phyloP scores from a whole-genome alignment of 2,888 invertebrate genomes.

The Brenthis ino region DNA sequence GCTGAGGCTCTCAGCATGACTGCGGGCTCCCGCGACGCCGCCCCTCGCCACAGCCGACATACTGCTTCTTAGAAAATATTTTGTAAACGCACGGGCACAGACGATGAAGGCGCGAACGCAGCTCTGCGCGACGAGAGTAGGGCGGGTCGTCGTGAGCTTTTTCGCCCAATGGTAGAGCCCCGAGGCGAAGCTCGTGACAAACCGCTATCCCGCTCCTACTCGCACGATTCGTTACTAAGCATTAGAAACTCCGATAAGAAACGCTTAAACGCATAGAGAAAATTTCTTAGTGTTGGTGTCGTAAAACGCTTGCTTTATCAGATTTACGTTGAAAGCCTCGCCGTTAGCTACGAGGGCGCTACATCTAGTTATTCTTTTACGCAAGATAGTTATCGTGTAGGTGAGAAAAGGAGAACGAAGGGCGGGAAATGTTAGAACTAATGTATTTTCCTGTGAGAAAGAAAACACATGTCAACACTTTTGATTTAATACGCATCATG shows the following conservation, averaged over 20 bases:
- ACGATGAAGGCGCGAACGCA: conserved; percentile 69
- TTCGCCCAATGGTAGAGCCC: conserved; percentile 68
- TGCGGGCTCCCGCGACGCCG: conserved; percentile 80
- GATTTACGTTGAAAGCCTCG: conserved; percentile 80
- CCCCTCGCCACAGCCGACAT: conserved; percentile 76
- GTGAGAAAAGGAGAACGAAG: conserved; percentile 55
- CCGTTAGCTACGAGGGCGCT: conserved; percentile 76
- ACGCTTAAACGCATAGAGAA: conserved; percentile 56
- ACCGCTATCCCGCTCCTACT: conserved; percentile 54
- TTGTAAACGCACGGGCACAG: conserved; percentile 55
- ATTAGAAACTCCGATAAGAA: conserved; percentile 49
- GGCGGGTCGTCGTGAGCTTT: conserved; percentile 72
- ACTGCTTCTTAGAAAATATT: conserved; percentile 76
- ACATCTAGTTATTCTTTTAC: conserved; percentile 56
- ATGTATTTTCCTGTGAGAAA: conserved; percentile 82
- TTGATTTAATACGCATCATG: conserved; percentile 81
- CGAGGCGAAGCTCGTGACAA: conserved; percentile 43
- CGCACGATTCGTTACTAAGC: conserved; percentile 1
- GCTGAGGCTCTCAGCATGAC: conserved; percentile 81
- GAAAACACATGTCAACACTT: conserved; percentile 82
- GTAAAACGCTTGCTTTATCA: conserved; percentile 80
- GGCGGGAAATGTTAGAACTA: conserved; percentile 76
- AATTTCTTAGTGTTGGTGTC: conserved; percentile 76
- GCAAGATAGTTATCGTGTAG: conserved; percentile 19
- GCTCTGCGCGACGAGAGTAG: conserved; percentile 64